Base-by-base conservation (phyloP, 2,797 vertebrate species). In the Triplophysa yarkandensis region DNA sequence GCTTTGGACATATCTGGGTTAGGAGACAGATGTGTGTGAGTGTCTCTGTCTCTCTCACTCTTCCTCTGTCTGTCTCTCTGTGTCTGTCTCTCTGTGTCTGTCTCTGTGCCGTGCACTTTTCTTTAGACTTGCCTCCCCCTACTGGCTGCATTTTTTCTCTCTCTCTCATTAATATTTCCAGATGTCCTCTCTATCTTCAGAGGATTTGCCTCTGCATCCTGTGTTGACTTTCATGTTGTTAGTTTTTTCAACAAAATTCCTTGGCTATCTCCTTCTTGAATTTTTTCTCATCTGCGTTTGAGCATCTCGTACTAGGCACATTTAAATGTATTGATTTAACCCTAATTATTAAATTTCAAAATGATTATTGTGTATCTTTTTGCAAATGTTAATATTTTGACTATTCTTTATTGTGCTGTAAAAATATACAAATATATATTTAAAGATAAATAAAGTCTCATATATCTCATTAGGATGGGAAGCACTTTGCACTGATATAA, bases 121-220 rank as follows among this genome's bases (percentile, higher is more conserved):
- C 90, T 86, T 90, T 91, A 89, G 87, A 88, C 89, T 81, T 91
- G 90, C 88, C 89, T 91, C 90, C 90, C 90, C 91, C 91, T 92
- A 88, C 91, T 92, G 91, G 90, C 83, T 81, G 87, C 84, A 85
- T 78, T 81, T 79, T 19, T 77, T 50, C 55, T 71, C 44, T 65
- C 44, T 65, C 78, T 46, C 34, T n/a, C 17, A 73, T 41, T 44
- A 28, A 58, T 71, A 58, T 71, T 64, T 64, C 77, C 30, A 13
- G 27, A 27, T 23, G 19, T 14, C 41, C 25, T 14, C 3, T 36
- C 80, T 71, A 77, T 77, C 80, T 62, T 77, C 77, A 57, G 76
- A 21, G 6, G 73, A 64, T 61, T 39, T 71, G n/a, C 58, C 27
- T 27, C 44, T 67, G 28, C 25, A 39, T 11, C n/a, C 52, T 21